phyloP scores from a whole-genome alignment of 2,888 invertebrate genomes.

The Plebejus melissa region DNA sequence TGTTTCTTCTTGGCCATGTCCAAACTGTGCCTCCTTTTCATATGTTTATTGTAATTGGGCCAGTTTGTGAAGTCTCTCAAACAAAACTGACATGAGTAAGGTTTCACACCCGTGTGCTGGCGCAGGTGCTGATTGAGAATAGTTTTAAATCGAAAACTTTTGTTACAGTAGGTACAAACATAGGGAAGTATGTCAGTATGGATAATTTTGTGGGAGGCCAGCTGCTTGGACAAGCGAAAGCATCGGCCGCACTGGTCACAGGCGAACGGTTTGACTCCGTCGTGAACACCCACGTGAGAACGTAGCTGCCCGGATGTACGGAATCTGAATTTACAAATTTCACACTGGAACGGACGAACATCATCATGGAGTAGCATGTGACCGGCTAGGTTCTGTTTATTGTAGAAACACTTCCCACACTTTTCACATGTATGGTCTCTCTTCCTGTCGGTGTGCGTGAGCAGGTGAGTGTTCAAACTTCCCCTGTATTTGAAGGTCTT shows the following conservation, averaged over 20 bases:
- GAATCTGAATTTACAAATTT: conserved; percentile 57
- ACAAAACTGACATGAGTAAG: conserved; percentile 85
- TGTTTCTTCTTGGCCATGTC: conserved; percentile 67
- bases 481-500: conserved; percentile 52
- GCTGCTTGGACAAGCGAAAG: conserved; percentile 82
- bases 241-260: conserved; percentile 67
- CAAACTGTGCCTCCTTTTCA: conserved; percentile 85
- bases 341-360: conserved; percentile 53
- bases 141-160: conserved; percentile 87
- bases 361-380: conserved; percentile 57
- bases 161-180: conserved; percentile 85
- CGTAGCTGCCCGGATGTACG: conserved; percentile 48
- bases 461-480: conserved; percentile 70
- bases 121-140: conserved; percentile 84
- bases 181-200: conserved; percentile 89
- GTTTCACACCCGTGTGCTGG: conserved; percentile 85
- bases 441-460: conserved; percentile 72
- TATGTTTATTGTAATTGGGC: conserved; percentile 91
- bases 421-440: conserved; percentile 57
- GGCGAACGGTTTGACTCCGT: conserved; percentile 60
- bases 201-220: conserved; percentile 85
- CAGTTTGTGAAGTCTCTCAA: conserved; percentile 86
- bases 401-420: conserved; percentile 56
- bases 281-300: conserved; percentile 66
- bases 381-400: conserved; percentile 47